Base-by-base conservation (phyloP, 2,888 invertebrate genomes). In the Epistrophella euchroma region DNA sequence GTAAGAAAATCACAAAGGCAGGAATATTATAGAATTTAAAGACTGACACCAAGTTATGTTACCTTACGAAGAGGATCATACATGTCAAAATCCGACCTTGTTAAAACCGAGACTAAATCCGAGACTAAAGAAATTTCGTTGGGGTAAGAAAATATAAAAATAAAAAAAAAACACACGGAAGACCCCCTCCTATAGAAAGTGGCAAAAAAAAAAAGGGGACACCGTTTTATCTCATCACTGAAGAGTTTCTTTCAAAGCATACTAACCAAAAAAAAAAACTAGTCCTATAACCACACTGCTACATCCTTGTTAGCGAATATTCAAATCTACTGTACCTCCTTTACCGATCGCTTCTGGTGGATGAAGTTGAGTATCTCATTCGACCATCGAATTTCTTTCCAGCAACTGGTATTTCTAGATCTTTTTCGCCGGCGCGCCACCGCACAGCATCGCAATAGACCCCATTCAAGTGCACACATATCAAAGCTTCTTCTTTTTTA, bases 241-340 rank as follows among this genome's bases (percentile, higher is more conserved):
- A 11, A 45, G 40, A 70, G 37, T 17, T 76, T 25, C 40, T 52
- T 40, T 22, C 45, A 74, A 74, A 77, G 74, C 79, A 71, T 71
- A 66, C 73, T 19, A 25, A 40, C 15, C 5, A 50, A 17, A n/a
- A 6, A 35, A 45, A 50, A 75, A 35, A 37, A 68, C 84, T 72
- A 71, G 79, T 84, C 79, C 79, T 79, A 70, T 55, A 52, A 40
- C 70, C 28, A 45, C 28, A 45, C 64, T 7, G 37, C 15, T 56
- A 13, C 74, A 85, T 85, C 86, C 77, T 78, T 50, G 86, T 82
- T 86, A 82, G 70, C 77, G 71, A 71, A 77, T 86, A 86, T 86
- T 86, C 86, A 86, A 86, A 86, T 86, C 74, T 25, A 11, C 1
- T 47, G 71, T 35, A n/a, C 40, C 64, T 19, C 13, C 56, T 19